Evolutionary conservation across 1,140 invertebrate species (phyloP), one percentile per base, ranked within the genome.

Genomic region (Aradophagus sp.): DNA sequence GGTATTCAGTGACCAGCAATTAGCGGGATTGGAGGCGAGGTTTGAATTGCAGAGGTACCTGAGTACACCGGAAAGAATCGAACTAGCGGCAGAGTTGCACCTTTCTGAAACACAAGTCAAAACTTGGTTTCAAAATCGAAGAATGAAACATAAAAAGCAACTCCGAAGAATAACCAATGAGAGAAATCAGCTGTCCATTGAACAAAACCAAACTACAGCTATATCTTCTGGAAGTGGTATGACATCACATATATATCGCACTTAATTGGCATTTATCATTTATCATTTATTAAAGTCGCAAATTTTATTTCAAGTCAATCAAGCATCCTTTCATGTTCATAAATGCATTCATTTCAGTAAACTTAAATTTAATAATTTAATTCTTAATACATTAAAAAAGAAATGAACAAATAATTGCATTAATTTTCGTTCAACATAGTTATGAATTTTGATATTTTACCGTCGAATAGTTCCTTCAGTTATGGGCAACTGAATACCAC

Each of bases 121-220:
- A 87, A 98, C 96, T 20, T 99, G 97, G 97, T 99, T 98, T 85
- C 97, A 98, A 86, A 98, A 98, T 84, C 86, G 96, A 10, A 87
- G 96, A 67, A 98, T 98, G 96, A 99, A 98, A 78, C 96, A 98
- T 83, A 98, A 98, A 88, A 98, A 98, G 80, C 93, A 97, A 78
- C 88, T 97, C 77, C 87, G 95, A 50, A 93, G 93, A 77, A 73
- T 89, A 13, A 87, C 85, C 29, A 90, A 89, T n/a, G 87, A 87
- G 20, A 52, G 53, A 16, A 75, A 44, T 36, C 69, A 70, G 14
- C 38, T 56, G 10, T 65, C 69, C 10, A 70, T 52, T 35, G 77
- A 79, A 27, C 75, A 76, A 8, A 78, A 38, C 2, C 69, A 70
- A 17, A 55, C 34, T 16, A n/a, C n/a, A n/a, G n/a, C n/a, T n/a